A percentile compares a stretch with the other conserved stretches of the same genome.
phyloP scores from a whole-genome alignment of 23 tunicate genomes.

The Ascidia mentula region DNA sequence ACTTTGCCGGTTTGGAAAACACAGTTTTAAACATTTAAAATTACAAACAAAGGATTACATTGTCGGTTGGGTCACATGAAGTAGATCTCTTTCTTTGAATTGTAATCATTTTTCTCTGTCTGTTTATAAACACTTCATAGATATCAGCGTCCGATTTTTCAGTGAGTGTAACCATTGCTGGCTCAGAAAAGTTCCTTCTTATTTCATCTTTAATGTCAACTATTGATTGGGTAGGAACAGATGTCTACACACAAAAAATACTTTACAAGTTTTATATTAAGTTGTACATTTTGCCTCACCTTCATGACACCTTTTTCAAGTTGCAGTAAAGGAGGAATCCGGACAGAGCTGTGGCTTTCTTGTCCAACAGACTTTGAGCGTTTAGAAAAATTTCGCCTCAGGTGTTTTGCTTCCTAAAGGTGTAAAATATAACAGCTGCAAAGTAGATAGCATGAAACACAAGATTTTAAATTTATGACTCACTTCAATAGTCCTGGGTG shows the following conservation, averaged over 20 bases:
- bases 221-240: conserved; percentile 41
- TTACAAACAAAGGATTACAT: background rate
- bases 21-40: background rate
- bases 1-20: background rate
- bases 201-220: conserved; percentile 75
- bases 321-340: conserved; percentile 83
- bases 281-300: conserved; percentile 16
- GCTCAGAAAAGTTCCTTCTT: conserved; percentile 82
- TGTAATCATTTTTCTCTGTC: conserved; percentile 70
- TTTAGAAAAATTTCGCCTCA: conserved; percentile 27
- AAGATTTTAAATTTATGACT: background rate
- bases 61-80: background rate
- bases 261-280: background rate
- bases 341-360: conserved; percentile 32
- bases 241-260: background rate
- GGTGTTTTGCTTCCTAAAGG: conserved; percentile 50
- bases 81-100: conserved; percentile 51
- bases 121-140: conserved; percentile 80
- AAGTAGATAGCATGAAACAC: background rate
- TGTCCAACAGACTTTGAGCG: conserved; percentile 61
- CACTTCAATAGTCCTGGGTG: conserved; percentile 21
- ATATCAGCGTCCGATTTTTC: conserved; percentile 63
- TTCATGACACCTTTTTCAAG: conserved; percentile 79
- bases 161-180: conserved; percentile 65
- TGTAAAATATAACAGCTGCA: background rate